Percentiles rank a stretch among this genome's conserved stretches.
Evolutionary conservation across 2,797 vertebrate genomes (phyloP).

Genomic region (Podarcis siculus): DNA sequence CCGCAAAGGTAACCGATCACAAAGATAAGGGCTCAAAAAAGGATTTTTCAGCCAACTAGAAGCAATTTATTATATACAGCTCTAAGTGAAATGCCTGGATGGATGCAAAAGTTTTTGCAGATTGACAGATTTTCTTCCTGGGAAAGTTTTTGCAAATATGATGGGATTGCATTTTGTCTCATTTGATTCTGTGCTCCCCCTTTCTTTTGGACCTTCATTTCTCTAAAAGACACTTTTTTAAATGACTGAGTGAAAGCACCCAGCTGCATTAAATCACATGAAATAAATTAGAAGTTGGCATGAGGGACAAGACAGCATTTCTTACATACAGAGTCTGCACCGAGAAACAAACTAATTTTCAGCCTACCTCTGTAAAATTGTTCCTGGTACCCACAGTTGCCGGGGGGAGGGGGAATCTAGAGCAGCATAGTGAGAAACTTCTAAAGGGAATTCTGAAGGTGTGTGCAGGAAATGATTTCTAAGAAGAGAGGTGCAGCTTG

Average conservation of each 20-base stretch:
- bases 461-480: not conserved
- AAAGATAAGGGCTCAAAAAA: conserved; percentile 79
- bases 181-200: not conserved
- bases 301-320: conserved; percentile 33
- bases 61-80: conserved; percentile 81
- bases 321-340: not conserved
- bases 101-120: conserved; percentile 66
- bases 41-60: conserved; percentile 80
- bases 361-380: conserved; percentile 22
- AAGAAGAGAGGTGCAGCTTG: too few species aligned
- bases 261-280: conserved; percentile 52
- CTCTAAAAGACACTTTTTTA: not conserved
- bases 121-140: conserved; percentile 69
- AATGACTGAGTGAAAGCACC: conserved; percentile 3
- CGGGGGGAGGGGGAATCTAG: not conserved
- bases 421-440: not conserved
- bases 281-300: conserved; percentile 53
- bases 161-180: not conserved
- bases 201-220: not conserved
- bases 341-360: conserved; percentile 32
- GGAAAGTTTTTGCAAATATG: conserved; percentile 58
- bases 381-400: conserved; percentile 3
- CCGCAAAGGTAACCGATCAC: conserved; percentile 77
- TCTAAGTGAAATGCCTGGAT: conserved; percentile 72
- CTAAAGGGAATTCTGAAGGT: too few species aligned